Base-by-base conservation (phyloP, 2,113 vertebrate species). In the Boulengeromyrus knoepffleri region DNA sequence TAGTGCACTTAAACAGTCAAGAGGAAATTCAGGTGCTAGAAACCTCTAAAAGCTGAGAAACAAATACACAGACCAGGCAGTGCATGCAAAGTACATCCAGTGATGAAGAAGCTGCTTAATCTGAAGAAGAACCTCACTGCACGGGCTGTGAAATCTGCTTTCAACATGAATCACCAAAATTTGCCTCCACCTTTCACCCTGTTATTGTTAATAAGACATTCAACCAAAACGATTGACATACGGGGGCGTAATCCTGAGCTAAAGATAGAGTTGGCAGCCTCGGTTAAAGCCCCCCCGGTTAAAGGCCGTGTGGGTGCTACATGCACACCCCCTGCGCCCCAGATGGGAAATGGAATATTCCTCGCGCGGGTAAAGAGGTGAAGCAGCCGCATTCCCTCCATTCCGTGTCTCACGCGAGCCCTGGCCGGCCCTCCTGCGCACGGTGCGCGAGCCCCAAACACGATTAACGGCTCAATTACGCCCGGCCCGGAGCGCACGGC, bases 401-500 rank as follows among this genome's bases (percentile, higher is more conserved):
- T 50, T 46, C n/a, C 27, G 17, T 15, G 15, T 83, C 70, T 80
- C 88, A 77, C 27, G 70, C 88, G 88, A 80, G 90, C 87, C 77
- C 1, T 27, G 47, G 90, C 93, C 90, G 91, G 77, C 92, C 92
- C 91, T 31, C 46, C 31, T 5, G 62, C 1, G 88, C 83, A 88
- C 90, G 93, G 92, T 92, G 89, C 53, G 89, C 91, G 89, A 91
- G 50, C 93, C 91, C 91, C 92, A 92, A 93, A 94, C 91, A 92
- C 89, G 88, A 93, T 92, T 92, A 94, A 93, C 93, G 88, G 92
- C 92, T 93, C 92, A 93, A 94, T 93, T 94, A 95, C 84, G 56
- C 77, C 70, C 88, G 89, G 87, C 93, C 90, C 90, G 56, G 62
- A 90, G 91, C 91, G 83, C 4, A 50, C 0, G 90, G 92, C n/a